phyloP scores from a whole-genome alignment of 1,140 invertebrate genomes.

The Mactra quadrangularis region DNA sequence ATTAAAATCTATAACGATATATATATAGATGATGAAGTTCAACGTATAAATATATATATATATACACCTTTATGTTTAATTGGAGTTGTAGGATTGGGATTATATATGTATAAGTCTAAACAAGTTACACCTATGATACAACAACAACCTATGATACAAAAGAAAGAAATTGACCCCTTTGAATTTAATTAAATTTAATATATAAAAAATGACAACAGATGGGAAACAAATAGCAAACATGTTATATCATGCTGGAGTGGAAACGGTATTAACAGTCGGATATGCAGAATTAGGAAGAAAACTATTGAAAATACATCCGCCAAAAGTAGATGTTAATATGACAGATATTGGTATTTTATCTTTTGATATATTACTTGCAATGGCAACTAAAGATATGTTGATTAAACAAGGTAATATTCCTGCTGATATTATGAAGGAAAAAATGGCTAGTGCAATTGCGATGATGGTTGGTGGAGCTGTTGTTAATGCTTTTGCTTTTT shows the following conservation, averaged over 20 bases:
- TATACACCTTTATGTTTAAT: background rate
- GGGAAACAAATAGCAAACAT: constrained; percentile 23
- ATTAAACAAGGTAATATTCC: constrained; percentile 10
- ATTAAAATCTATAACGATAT: background rate
- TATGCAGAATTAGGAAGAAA: too few species aligned
- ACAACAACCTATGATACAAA: too few species aligned
- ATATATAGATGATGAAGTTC: constrained; percentile 10
- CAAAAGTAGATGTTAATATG: constrained; percentile 16
- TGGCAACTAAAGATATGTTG: constrained; percentile 4
- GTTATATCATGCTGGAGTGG: constrained; percentile 5
- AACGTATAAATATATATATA: too few species aligned
- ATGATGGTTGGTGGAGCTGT: constrained; percentile 11
- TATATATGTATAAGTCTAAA: constrained; percentile 10
- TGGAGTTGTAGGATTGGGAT: background rate
- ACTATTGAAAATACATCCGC: background rate
- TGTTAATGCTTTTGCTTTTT: constrained; percentile 17
- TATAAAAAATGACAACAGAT: too few species aligned
- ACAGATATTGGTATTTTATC: background rate
- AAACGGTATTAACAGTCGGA: background rate
- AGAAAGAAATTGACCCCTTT: too few species aligned
- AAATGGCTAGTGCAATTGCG: constrained; percentile 31
- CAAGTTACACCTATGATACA: too few species aligned
- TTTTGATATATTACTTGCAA: background rate
- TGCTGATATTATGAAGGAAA: constrained; percentile 33
- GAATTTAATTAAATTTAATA: too few species aligned